These are phyloP conservation scores for Ecliptopera silaceata DNA, from an alignment of 2,888 invertebrate species.

Conservation along the genomic window DNA sequence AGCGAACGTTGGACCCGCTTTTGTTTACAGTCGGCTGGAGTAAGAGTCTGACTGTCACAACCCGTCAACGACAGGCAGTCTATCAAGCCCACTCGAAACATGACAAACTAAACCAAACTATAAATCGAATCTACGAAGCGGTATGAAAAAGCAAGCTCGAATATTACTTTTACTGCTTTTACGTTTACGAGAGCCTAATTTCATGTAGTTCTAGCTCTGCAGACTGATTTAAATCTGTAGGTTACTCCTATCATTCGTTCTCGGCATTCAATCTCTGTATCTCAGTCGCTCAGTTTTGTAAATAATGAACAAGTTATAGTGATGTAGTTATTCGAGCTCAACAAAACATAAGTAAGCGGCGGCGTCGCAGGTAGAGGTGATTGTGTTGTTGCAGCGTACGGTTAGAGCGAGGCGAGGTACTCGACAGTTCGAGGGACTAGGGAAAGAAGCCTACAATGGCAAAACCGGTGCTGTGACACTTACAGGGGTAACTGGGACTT, in stretches of 20 bases:
- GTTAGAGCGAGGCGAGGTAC: constrained; percentile 56
- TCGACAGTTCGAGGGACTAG: constrained; percentile 37
- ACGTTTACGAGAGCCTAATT: constrained; percentile 34
- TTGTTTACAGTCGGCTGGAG: constrained; percentile 50
- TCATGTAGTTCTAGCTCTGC: constrained; percentile 23
- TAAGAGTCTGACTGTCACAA: constrained; percentile 48
- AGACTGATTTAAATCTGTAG: constrained; percentile 12
- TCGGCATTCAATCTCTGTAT: constrained; percentile 26
- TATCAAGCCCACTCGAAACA: constrained; percentile 65
- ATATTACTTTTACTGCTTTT: constrained; percentile 43
- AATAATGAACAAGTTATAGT: constrained; percentile 13
- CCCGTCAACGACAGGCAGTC: constrained; percentile 60
- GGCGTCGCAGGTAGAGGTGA: constrained; percentile 54
- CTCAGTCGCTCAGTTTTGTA: constrained; percentile 17
- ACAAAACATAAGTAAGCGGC: constrained; percentile 52
- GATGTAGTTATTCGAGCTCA: constrained; percentile 45
- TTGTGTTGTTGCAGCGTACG: constrained; percentile 57
- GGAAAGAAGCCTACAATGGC: constrained; percentile 18
- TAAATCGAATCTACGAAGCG: constrained; percentile 63
- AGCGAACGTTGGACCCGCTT: constrained; percentile 62
- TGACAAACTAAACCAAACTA: constrained; percentile 58
- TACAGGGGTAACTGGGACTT: constrained; percentile 16
- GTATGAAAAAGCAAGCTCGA: constrained; percentile 66
- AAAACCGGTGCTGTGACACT: constrained; percentile 17
- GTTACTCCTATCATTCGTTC: constrained; percentile 22